Evolutionary conservation across 1,140 invertebrate species (phyloP).

Genomic region (Neodiprion virginianus): DNA sequence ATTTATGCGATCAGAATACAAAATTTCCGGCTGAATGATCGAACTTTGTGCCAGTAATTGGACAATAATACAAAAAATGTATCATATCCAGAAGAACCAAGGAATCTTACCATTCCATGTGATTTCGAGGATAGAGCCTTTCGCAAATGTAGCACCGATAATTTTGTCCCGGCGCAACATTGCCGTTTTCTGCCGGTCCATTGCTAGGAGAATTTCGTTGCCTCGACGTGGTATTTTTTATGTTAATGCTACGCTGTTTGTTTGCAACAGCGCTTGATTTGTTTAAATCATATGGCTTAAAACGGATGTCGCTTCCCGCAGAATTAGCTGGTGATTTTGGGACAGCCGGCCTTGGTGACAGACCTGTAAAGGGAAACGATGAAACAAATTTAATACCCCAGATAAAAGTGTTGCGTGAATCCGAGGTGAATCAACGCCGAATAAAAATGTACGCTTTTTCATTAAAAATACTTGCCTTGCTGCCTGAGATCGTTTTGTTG

Average conservation of each 20-base stretch:
- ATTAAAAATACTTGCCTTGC: constrained; percentile 34
- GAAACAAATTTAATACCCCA: not conserved
- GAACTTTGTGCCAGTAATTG: no score
- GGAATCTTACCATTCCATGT: constrained; percentile 74
- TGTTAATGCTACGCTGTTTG: constrained; percentile 57
- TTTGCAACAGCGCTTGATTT: constrained; percentile 62
- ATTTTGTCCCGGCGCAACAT: constrained; percentile 51
- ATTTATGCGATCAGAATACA: no score
- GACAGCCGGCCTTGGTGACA: constrained; percentile 59
- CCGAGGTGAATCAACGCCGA: not conserved
- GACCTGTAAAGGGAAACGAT: constrained; percentile 28
- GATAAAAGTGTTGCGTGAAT: not conserved
- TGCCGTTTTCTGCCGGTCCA: constrained; percentile 52
- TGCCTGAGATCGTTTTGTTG: constrained; percentile 54
- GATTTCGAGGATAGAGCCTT: constrained; percentile 70
- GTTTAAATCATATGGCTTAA: constrained; percentile 77
- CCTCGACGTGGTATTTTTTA: constrained; percentile 52
- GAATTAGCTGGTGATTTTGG: constrained; percentile 65
- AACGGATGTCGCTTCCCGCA: constrained; percentile 67
- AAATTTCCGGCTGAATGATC: no score
- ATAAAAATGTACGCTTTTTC: not conserved
- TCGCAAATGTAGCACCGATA: constrained; percentile 79
- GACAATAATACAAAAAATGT: no score
- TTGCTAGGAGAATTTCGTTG: constrained; percentile 59
- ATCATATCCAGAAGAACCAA: no score